phyloP scores from a whole-genome alignment of 2,797 vertebrate genomes.

The Sternarchorhynchus goeldii region DNA sequence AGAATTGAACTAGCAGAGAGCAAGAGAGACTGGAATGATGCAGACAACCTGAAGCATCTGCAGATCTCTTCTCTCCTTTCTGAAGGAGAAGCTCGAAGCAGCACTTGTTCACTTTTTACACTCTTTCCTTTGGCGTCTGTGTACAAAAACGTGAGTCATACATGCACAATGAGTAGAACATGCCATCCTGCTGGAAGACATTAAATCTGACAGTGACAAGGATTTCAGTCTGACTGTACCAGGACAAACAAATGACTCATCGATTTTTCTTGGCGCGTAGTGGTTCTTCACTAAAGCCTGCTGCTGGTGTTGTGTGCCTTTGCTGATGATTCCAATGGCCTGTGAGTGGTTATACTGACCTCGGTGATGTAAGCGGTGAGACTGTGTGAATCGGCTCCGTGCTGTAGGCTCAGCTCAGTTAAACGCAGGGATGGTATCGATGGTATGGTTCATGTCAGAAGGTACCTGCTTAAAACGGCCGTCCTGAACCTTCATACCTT shows the following conservation, averaged over 20 bases:
- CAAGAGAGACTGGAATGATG: neutral
- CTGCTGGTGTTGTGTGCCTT: neutral
- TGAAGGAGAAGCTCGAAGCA: neutral
- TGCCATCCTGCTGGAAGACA: neutral
- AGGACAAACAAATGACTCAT: slow-evolving; percentile 19
- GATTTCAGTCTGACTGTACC: neutral
- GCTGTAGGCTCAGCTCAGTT: slow-evolving; percentile 2
- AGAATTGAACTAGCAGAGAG: neutral
- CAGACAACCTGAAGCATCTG: neutral
- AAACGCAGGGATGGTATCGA: neutral
- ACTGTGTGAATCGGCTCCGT: neutral
- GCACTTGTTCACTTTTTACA: no score
- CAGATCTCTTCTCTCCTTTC: neutral
- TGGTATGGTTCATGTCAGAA: neutral
- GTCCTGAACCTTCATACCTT: no score
- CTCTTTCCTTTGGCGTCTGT: slow-evolving; percentile 13
- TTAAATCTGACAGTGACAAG: slow-evolving; percentile 7
- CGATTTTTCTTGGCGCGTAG: neutral
- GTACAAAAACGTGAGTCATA: neutral
- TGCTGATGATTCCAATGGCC: neutral
- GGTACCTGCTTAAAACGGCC: slow-evolving; percentile 2
- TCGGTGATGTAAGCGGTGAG: neutral
- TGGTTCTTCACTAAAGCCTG: neutral
- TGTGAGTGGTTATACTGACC: neutral
- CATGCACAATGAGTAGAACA: neutral